Evolutionary conservation across 2,888 invertebrate species (phyloP), one percentile per base, ranked within the genome.

Genomic region (Gastracanthus pulcherrimus): DNA sequence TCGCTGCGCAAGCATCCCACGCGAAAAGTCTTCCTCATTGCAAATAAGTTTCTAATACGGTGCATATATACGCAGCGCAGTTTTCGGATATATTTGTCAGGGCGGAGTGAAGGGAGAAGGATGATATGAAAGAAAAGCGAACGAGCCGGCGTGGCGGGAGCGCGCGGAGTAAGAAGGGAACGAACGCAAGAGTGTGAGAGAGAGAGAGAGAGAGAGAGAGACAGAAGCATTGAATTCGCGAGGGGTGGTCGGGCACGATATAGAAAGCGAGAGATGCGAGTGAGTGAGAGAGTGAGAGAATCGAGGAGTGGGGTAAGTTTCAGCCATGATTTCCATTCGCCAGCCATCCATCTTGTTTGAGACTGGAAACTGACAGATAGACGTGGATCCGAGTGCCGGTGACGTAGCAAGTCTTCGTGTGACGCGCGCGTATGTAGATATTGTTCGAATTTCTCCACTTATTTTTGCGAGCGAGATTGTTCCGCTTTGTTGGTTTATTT

Each of bases 271-370:
- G 75, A 84, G 84, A 81, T 75, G 3, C 31, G 41, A 38, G 58
- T 66, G 60, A 41, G 76, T 78, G 67, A 76, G 48, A 67, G 78
- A 72, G 76, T 75, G 60, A 83, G 64, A 64, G 71, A 23, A 26
- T 45, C 23, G 51, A 58, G 45, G 77, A 79, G 84, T 82, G 82
- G 86, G 88, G 88, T 86, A 88, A 89, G 89, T 90, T 91, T 89
- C 90, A 89, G 89, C 91, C 93, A 93, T 93, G 93, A 93, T 93
- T 93, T 93, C 93, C 93, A 93, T 93, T 93, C 93, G 93, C 92
- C 92, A 92, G 93, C 93, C 93, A 94, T 94, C 93, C 93, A 93
- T 94, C 93, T 94, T 93, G 93, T 93, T 93, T 93, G 93, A 93
- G 93, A 90, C 91, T 91, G 90, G 91, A 90, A 91, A 89, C 90